Evolutionary conservation across 2,113 vertebrate species (phyloP), one percentile per base, ranked within the genome.

Genomic region (Orycteropus afer): DNA sequence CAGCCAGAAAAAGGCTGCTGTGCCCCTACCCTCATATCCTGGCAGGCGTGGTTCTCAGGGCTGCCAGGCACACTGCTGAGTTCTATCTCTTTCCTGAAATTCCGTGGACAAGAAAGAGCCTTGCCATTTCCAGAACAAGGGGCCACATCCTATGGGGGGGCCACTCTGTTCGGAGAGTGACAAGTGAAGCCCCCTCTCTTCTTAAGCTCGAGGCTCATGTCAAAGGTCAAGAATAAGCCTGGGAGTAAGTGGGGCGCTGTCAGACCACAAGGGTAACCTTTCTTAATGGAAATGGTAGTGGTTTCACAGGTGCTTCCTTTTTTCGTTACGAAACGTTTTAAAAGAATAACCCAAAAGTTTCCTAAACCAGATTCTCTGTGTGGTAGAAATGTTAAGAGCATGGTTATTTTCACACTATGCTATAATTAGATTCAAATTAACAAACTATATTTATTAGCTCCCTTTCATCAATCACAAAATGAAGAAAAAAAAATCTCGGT

Each of bases 271-370:
- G 69, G 89, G 89, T 25, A 63, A 86, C 74, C 51, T 74, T 95
- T 22, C 82, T 18, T 2, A 1, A 45, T 4, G 61, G 25, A 78
- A 29, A 40, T 12, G n/a, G 86, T 73, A 7, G 29, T 57, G 53
- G 81, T 25, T 5, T 59, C 59, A 71, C 55, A 96, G 45, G 77
- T 45, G 96, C 80, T 65, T 96, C 77, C 86, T 92, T 53, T 79
- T 6, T 76, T 47, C 42, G 61, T 74, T 94, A 97, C 71, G 77
- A 84, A 93, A 51, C 0, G 47, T 57, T 86, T 57, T 83, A 29
- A n/a, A 92, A 92, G 79, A 91, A 85, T 67, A 90, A 47, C 57
- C 71, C 57, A 61, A 17, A 93, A 49, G 90, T 76, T 77, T 86
- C 92, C 89, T 74, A 83, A 94, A 51, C 55, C 51, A 47, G 47